These are phyloP conservation scores for Drosophila anomelani DNA, from an alignment of 2,888 invertebrate genomes.

Conservation along the genomic window DNA sequence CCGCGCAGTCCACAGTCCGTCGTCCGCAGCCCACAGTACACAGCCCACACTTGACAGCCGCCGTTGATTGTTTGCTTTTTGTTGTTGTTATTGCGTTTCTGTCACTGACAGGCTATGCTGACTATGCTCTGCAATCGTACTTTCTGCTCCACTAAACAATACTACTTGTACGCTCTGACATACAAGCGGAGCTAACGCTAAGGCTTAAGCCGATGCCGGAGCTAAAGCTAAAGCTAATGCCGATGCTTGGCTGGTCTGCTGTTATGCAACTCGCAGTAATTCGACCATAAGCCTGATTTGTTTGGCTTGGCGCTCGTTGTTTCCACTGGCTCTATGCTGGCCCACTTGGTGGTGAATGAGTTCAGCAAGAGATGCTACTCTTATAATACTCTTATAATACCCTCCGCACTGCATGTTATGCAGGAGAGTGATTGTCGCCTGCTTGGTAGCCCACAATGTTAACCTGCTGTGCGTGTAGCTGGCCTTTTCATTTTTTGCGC, in stretches of 20 bases:
- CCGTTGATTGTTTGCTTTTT: conserved; percentile 21
- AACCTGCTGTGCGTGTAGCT: conserved; percentile 1
- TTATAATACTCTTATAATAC: conserved; percentile 27
- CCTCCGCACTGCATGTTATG: too few relatives aligned
- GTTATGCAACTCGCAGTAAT: conserved; percentile 70
- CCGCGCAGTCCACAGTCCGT: conserved; percentile 19
- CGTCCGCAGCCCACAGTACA: not conserved
- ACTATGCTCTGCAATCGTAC: conserved; percentile 44
- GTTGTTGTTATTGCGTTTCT: conserved; percentile 24
- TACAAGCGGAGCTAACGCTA: conserved; percentile 36
- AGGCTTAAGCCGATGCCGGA: not conserved
- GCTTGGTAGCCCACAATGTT: not conserved
- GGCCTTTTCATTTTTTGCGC: conserved; percentile 16
- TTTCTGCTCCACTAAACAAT: conserved; percentile 73
- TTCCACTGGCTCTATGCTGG: conserved; percentile 53
- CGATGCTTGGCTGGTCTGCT: conserved; percentile 50
- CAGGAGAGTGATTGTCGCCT: not conserved
- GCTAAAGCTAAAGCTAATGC: conserved; percentile 17
- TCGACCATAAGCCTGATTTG: conserved; percentile 71
- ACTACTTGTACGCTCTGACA: conserved; percentile 43
- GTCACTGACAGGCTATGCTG: conserved; percentile 15
- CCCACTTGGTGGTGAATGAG: conserved; percentile 54
- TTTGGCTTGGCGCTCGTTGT: conserved; percentile 56
- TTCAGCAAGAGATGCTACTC: conserved; percentile 51
- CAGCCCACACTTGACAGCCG: conserved; percentile 46